phyloP scores from a whole-genome alignment of 2,113 vertebrate genomes.

The Alethe diademata region DNA sequence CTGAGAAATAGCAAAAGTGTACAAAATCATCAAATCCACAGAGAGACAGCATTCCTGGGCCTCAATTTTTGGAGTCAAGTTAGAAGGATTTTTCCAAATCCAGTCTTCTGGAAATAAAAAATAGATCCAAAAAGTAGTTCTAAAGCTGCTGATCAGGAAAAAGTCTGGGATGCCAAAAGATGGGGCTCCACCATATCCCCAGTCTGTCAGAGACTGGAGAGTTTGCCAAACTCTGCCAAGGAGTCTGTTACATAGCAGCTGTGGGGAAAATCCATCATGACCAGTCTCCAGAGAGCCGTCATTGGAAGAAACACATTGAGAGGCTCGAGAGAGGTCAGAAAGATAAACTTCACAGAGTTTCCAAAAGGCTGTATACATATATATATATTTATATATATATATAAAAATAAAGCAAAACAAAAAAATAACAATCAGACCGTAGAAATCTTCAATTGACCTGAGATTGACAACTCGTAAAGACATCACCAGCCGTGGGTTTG shows the following conservation, averaged over 20 bases:
- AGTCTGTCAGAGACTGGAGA: neutral
- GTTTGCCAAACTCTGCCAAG: neutral
- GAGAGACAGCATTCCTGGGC: conserved; percentile 3
- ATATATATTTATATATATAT: conserved; percentile 45
- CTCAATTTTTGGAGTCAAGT: conserved; percentile 18
- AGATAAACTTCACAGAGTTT: conserved; percentile 48
- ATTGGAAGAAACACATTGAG: neutral
- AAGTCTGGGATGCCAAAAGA: neutral
- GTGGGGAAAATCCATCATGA: neutral
- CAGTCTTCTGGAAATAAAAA: conserved; percentile 47
- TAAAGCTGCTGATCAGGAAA: conserved; percentile 55
- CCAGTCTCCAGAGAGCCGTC: neutral
- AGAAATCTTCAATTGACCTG: conserved; percentile 87
- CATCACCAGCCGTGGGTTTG: conserved; percentile 45
- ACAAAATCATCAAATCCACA: conserved; percentile 7
- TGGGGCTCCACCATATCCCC: neutral
- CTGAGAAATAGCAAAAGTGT: conserved; percentile 81
- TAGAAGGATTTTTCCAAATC: conserved; percentile 22
- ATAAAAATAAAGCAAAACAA: conserved; percentile 74
- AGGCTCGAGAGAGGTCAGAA: conserved; percentile 19
- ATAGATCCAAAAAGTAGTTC: conserved; percentile 35
- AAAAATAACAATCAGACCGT: conserved; percentile 69
- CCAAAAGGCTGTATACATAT: conserved; percentile 49
- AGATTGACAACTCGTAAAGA: conserved; percentile 80
- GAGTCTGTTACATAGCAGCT: conserved; percentile 28